phyloP scores from a whole-genome alignment of 2,888 invertebrate species.

The Sphaerophoria taeniata region DNA sequence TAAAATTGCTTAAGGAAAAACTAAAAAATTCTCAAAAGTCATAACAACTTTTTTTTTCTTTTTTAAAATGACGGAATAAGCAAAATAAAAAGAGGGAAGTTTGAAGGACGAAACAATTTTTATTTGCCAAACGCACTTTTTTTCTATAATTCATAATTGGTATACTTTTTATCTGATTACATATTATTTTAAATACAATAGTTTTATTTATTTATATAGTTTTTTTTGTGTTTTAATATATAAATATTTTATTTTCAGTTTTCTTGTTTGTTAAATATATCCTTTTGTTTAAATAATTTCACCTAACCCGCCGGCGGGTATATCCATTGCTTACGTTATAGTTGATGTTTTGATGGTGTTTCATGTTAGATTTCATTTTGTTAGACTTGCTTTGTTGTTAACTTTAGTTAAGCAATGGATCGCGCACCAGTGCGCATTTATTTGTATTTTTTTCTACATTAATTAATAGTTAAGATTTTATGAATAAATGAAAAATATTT shows the following conservation, averaged over 20 bases:
- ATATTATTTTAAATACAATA: slow-evolving; percentile 46
- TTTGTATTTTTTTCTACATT: slow-evolving; percentile 49
- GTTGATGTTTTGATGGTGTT: slow-evolving; percentile 26
- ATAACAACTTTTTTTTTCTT: slow-evolving; percentile 64
- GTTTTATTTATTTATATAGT: slow-evolving; percentile 38
- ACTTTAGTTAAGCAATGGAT: slow-evolving; percentile 57
- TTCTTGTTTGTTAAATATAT: slow-evolving; percentile 41
- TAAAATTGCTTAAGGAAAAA: background rate
- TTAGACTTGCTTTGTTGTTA: slow-evolving; percentile 38
- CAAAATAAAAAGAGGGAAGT: slow-evolving; percentile 31
- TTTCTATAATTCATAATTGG: slow-evolving; percentile 42
- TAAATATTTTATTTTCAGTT: slow-evolving; percentile 41
- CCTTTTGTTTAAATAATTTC: slow-evolving; percentile 53
- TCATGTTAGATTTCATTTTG: slow-evolving; percentile 25
- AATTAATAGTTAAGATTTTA: slow-evolving; percentile 53
- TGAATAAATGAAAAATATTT: slow-evolving; percentile 38
- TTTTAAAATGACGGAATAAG: slow-evolving; percentile 33
- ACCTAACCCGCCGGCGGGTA: slow-evolving; percentile 75
- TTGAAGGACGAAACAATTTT: slow-evolving; percentile 45
- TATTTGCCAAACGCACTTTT: slow-evolving; percentile 48
- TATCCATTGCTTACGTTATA: slow-evolving; percentile 56
- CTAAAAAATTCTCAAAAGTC: slow-evolving; percentile 22
- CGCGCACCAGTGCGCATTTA: slow-evolving; percentile 68
- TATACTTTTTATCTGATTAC: slow-evolving; percentile 61
- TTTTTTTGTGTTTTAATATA: slow-evolving; percentile 20